Evolutionary conservation across 1,140 invertebrate genomes (phyloP), one percentile per base, ranked within the genome.

Genomic region (Centruroides sculpturatus): DNA sequence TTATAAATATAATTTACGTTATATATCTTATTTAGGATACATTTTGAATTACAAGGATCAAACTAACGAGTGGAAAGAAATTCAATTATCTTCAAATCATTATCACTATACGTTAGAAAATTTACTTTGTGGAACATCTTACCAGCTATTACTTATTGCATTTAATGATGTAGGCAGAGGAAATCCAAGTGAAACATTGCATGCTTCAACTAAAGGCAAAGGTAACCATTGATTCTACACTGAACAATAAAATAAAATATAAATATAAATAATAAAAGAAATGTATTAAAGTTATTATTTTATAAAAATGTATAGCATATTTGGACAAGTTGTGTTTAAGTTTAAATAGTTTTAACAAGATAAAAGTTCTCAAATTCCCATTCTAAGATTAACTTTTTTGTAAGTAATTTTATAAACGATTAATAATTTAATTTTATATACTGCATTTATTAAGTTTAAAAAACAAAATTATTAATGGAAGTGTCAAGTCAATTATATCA

Each of bases 91-190:
- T 46, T 80, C 83, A 0, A 82, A 83, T 59, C 76, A 81, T 48
- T 81, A 79, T n/a, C 80, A 82, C 59, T 85, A 85, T 67, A 83
- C 82, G 5, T 72, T 91, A 35, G 81, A 82, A 48, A 80, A 82
- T 34, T 75, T 92, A 13, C 79, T 82, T 62, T 92, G 89, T 73
- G 90, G 82, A 0, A 80, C 80, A 4, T 72, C 70, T 47, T 83
- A 83, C 67, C 76, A 78, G 61, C 80, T 83, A 65, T 71, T 73
- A 47, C 59, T 77, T 12, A 68, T 67, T 6, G 74, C 76, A 34
- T 69, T 70, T 50, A 77, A 77, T 63, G 67, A 68, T 55, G 66
- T 76, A n/a, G 76, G 76, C 7, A 65, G 66, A 46, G 73, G 74
- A 47, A 67, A 71, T 8, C 67, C 70, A n/a, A 75, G 72, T 57